Conservation (phyloP, 2,888 invertebrate species). For the Autographa gamma region DNA sequence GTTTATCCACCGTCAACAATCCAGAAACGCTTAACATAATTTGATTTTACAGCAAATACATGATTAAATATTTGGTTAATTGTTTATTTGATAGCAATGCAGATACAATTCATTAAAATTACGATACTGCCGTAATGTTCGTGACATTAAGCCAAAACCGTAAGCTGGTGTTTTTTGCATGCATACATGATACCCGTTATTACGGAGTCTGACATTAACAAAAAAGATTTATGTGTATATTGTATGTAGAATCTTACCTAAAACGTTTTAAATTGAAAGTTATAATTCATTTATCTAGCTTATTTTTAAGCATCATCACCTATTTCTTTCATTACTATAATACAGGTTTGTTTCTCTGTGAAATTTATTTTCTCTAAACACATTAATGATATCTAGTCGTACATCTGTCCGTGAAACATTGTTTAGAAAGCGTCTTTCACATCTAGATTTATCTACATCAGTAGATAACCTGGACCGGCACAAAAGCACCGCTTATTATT, state of each 20-base stretch:
- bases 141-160: slow-evolving; percentile 9
- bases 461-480: slow-evolving; percentile 29
- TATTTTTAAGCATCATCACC: background rate
- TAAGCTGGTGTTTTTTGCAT: background rate
- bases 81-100: slow-evolving; percentile 13
- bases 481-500: slow-evolving; percentile 9
- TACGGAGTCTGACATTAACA: background rate
- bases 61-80: background rate
- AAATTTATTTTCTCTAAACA: slow-evolving; percentile 12
- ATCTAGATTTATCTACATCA: slow-evolving; percentile 16
- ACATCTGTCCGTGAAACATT: slow-evolving; percentile 26
- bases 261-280: background rate
- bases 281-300: background rate
- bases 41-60: background rate
- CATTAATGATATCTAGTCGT: slow-evolving; percentile 12
- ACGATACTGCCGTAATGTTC: background rate
- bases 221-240: background rate
- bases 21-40: background rate
- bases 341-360: background rate
- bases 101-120: background rate
- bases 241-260: background rate
- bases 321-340: background rate
- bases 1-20: background rate
- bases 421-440: slow-evolving; percentile 27
- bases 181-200: background rate